Conservation (phyloP, 2,113 vertebrate species). For the Phylloscopus trochiloides region DNA sequence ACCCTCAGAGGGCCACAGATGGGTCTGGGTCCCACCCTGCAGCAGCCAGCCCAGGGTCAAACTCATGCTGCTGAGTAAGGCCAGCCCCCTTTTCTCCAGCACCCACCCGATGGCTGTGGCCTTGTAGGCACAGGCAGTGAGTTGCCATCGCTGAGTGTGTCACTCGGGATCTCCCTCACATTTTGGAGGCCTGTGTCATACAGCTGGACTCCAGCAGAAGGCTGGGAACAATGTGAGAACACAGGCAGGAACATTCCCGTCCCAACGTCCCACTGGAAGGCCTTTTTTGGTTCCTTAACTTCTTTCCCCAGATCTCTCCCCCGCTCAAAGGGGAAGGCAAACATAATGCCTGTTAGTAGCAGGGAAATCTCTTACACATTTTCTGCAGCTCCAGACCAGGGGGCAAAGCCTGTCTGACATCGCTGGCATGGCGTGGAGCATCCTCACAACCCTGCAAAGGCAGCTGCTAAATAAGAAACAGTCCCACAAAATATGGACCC, state of each 20-base stretch:
- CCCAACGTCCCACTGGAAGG: not conserved
- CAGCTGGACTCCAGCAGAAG: not conserved
- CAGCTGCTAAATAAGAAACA: constrained; percentile 53
- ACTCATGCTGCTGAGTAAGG: not conserved
- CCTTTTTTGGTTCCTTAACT: not conserved
- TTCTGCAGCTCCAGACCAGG: constrained; percentile 42
- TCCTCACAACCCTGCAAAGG: constrained; percentile 23
- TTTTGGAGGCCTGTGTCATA: not conserved
- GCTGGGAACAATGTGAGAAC: constrained; percentile 22
- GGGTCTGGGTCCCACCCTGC: not conserved
- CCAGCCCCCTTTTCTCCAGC: not conserved
- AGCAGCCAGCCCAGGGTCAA: not conserved
- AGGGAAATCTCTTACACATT: constrained; percentile 61
- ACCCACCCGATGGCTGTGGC: not conserved
- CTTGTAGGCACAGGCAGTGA: not conserved
- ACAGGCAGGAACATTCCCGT: not conserved
- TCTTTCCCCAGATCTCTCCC: not conserved
- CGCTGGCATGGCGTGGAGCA: not conserved
- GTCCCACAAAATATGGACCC: not conserved
- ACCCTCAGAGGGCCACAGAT: not conserved
- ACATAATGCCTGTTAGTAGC: constrained; percentile 37
- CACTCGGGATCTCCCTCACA: not conserved
- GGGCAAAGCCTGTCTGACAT: not conserved
- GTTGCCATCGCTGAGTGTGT: not conserved
- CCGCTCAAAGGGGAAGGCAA: constrained; percentile 17